A percentile compares a stretch with the other conserved stretches of the same genome.
phyloP scores from a whole-genome alignment of 2,888 invertebrate genomes.

The Saturnia pavonia region DNA sequence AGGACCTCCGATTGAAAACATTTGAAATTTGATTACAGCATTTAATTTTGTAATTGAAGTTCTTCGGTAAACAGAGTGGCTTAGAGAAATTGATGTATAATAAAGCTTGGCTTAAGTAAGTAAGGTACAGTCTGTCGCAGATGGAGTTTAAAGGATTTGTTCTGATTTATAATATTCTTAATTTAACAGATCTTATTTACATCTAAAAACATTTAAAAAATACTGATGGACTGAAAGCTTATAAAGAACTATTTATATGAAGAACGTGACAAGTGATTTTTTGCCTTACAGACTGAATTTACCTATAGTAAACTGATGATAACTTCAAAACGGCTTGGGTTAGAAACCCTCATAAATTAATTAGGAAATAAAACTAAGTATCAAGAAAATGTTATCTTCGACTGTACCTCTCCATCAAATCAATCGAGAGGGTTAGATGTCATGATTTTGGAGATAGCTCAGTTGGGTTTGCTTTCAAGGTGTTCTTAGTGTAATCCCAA shows the following conservation, averaged over 20 bases:
- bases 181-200: background rate
- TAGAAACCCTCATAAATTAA: background rate
- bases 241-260: background rate
- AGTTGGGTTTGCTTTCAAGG: constrained; percentile 15
- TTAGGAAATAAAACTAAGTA: background rate
- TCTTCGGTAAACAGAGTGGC: constrained; percentile 12
- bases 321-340: background rate
- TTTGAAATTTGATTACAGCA: constrained; percentile 10
- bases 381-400: background rate
- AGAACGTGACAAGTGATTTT: background rate
- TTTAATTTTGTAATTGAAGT: constrained; percentile 12
- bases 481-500: constrained; percentile 18
- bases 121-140: constrained; percentile 10
- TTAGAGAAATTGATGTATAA: constrained; percentile 6
- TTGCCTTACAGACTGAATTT: background rate
- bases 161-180: constrained; percentile 7
- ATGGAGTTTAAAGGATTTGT: constrained; percentile 4
- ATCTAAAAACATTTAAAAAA: background rate
- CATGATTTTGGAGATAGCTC: constrained; percentile 16
- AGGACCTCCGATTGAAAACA: constrained; percentile 6
- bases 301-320: background rate
- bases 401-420: constrained; percentile 1
- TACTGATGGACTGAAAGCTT: background rate
- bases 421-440: constrained; percentile 13
- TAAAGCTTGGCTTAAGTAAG: constrained; percentile 6